A percentile compares a stretch with the other conserved stretches of the same genome.
Evolutionary conservation across 2,113 vertebrate species (phyloP).

Genomic region (Diadophis punctatus): DNA sequence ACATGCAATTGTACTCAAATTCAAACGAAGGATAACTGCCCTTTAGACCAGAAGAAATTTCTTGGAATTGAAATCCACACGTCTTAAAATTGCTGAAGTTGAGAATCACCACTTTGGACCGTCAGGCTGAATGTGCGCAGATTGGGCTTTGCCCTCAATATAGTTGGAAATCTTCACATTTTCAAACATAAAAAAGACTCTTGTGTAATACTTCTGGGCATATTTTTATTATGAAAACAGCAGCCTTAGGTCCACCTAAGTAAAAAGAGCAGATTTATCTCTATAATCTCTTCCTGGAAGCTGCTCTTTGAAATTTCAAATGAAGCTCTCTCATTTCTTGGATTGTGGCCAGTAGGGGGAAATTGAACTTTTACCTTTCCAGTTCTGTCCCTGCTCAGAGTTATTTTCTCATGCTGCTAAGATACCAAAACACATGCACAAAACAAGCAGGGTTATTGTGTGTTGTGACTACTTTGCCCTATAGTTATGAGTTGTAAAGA

Average conservation of each 20-base stretch:
- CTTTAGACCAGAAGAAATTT: neutral
- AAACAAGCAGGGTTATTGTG: neutral
- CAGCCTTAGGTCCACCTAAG: neutral
- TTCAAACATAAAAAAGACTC: neutral
- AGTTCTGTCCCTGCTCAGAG: neutral
- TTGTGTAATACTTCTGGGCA: neutral
- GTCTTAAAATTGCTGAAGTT: neutral
- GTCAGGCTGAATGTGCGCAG: neutral
- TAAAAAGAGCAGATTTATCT: neutral
- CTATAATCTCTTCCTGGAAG: neutral
- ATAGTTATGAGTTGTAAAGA: neutral
- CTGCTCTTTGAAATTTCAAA: neutral
- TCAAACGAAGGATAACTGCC: neutral
- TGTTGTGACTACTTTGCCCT: neutral
- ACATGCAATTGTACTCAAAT: neutral
- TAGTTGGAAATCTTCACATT: neutral
- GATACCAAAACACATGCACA: neutral
- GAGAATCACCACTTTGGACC: neutral
- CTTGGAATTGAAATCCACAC: neutral
- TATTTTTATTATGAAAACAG: neutral
- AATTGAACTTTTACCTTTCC: neutral
- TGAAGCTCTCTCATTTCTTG: neutral
- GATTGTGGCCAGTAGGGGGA: neutral
- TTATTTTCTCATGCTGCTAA: neutral
- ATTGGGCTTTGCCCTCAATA: neutral